These are phyloP conservation scores for Lithobius niger DNA, from an alignment of 1,140 invertebrate species.

Conservation along the genomic window DNA sequence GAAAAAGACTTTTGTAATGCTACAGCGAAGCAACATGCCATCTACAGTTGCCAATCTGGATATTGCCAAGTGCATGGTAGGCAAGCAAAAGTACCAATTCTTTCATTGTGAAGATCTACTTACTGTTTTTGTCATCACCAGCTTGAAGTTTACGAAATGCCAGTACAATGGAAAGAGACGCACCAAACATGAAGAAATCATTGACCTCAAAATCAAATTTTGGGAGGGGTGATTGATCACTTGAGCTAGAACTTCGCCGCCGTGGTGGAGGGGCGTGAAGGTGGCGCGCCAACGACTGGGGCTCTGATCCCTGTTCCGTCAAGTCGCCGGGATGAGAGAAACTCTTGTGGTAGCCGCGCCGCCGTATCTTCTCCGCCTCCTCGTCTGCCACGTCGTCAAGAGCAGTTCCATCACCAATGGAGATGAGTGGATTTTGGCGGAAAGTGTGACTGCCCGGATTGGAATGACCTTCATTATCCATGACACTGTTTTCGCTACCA, in stretches of 20 bases:
- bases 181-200: conserved; percentile 96
- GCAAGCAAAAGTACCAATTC: neutral
- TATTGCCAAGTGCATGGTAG: too few relatives aligned
- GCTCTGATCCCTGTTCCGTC: neutral
- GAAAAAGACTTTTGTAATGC: too few relatives aligned
- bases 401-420: conserved; percentile 31
- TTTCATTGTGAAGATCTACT: too few relatives aligned
- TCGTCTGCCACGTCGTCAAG: conserved; percentile 30
- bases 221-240: conserved; percentile 48
- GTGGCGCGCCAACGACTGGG: neutral
- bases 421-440: conserved; percentile 22
- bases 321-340: conserved; percentile 7
- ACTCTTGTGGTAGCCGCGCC: conserved; percentile 1
- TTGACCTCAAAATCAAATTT: conserved; percentile 87
- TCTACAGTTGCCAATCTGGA: too few relatives aligned
- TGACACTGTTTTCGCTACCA: conserved; percentile 60
- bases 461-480: conserved; percentile 36
- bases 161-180: conserved; percentile 80
- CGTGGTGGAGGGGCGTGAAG: conserved; percentile 11
- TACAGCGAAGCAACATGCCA: too few relatives aligned
- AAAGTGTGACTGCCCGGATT: conserved; percentile 12
- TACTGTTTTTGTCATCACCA: conserved; percentile 43
- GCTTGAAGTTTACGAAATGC: conserved; percentile 67
- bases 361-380: neutral
- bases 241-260: conserved; percentile 24